Conservation (phyloP, 2,888 invertebrate genomes). For the Hirudinaria manillensis region DNA sequence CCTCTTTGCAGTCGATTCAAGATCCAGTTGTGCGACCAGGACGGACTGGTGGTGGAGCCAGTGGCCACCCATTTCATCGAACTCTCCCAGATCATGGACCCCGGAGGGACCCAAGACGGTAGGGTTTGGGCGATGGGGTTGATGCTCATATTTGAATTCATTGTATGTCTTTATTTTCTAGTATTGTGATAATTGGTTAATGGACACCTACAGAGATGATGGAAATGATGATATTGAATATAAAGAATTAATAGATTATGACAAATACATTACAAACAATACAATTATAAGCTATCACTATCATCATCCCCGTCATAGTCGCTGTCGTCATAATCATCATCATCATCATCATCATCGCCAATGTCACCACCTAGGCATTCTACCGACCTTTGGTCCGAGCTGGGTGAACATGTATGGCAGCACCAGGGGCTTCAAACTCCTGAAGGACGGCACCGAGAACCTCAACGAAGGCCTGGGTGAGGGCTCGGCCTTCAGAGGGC, state of each 20-base stretch:
- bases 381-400: constrained; percentile 44
- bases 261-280: too few species aligned
- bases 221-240: too few species aligned
- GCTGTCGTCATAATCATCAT: too few species aligned
- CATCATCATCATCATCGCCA: too few species aligned
- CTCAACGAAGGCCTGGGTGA: constrained; percentile 43
- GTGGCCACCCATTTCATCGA: constrained; percentile 43
- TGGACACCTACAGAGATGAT: too few species aligned
- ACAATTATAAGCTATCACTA: too few species aligned
- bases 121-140: not conserved
- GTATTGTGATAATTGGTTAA: too few species aligned
- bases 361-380: constrained; percentile 39
- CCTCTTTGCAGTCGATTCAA: constrained; percentile 42
- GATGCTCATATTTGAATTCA: not conserved
- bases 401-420: constrained; percentile 45
- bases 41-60: constrained; percentile 37
- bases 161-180: not conserved
- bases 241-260: too few species aligned
- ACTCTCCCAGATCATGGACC: constrained; percentile 42
- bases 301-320: too few species aligned
- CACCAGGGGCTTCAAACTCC: constrained; percentile 40
- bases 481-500: constrained; percentile 42
- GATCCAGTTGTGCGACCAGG: constrained; percentile 39
- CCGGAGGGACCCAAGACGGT: constrained; percentile 40
- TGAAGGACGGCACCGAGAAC: constrained; percentile 37